Percentiles rank a stretch among this genome's conserved stretches.
Evolutionary conservation across 2,113 vertebrate genomes (phyloP).

Genomic region (Chaenogobius annularis): DNA sequence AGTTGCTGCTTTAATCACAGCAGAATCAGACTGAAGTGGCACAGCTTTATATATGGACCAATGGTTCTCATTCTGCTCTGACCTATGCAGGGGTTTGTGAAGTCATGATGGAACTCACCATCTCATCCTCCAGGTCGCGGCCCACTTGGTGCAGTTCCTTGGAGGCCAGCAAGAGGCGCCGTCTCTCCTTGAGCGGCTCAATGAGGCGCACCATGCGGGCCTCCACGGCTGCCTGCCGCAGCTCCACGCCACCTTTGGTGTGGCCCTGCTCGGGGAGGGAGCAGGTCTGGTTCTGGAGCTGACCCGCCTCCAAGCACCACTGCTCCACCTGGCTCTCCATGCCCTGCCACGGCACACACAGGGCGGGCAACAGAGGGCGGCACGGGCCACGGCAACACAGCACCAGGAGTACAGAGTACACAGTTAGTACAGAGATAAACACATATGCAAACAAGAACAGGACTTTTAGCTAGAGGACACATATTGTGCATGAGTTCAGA

Average conservation of each 20-base stretch:
- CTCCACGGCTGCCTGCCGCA: slow-evolving; percentile 81
- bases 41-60: no score
- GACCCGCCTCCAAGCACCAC: slow-evolving; percentile 88
- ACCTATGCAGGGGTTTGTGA: not conserved
- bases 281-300: slow-evolving; percentile 83
- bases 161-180: slow-evolving; percentile 86
- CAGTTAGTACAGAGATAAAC: not conserved
- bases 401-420: no score
- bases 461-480: no score
- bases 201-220: slow-evolving; percentile 87
- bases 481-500: no score
- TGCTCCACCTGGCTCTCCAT: slow-evolving; percentile 91
- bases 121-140: slow-evolving; percentile 89
- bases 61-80: not conserved
- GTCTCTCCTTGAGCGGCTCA: slow-evolving; percentile 88
- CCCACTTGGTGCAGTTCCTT: slow-evolving; percentile 93
- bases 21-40: no score
- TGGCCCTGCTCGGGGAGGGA: slow-evolving; percentile 81
- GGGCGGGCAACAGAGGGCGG: no score
- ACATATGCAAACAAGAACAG: no score
- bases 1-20: no score
- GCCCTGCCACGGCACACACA: slow-evolving; percentile 66
- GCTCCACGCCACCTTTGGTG: slow-evolving; percentile 76
- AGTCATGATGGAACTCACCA: slow-evolving; percentile 75
- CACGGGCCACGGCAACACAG: no score